Evolutionary conservation across 1,140 invertebrate species (phyloP).

Genomic region (Teleogryllus occipitalis): DNA sequence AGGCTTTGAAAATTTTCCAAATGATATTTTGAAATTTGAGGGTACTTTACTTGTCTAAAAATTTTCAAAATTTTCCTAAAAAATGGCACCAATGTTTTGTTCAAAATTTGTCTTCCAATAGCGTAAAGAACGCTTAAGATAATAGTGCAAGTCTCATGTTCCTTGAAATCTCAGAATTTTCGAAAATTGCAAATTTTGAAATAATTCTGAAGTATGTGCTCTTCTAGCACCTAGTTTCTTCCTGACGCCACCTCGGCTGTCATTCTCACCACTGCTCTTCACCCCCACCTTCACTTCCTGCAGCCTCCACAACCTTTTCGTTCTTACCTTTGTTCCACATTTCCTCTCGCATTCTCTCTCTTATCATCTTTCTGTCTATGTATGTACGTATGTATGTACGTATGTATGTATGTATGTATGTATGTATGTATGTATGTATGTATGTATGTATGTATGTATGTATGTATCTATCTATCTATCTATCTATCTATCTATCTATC

Average conservation of each 20-base stretch:
- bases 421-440: background rate
- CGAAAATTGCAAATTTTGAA: no score
- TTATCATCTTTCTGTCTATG: constrained; percentile 36
- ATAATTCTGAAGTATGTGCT: no score
- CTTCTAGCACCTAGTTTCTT: background rate
- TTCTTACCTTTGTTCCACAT: constrained; percentile 36
- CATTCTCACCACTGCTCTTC: constrained; percentile 31
- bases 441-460: background rate
- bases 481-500: constrained; percentile 7
- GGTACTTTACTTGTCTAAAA: no score
- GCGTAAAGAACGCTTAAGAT: no score
- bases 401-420: background rate
- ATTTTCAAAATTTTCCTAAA: no score
- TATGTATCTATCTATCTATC: constrained; percentile 6
- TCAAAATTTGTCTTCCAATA: no score
- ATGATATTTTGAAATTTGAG: no score
- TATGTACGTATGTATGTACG: constrained; percentile 1
- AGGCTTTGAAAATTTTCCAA: no score
- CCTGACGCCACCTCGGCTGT: background rate
- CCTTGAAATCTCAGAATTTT: no score
- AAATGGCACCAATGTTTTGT: no score
- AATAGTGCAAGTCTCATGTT: no score
- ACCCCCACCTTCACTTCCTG: constrained; percentile 32
- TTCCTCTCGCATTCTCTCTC: constrained; percentile 30
- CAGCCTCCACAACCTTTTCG: constrained; percentile 28